phyloP scores from a whole-genome alignment of 2,113 vertebrate genomes.

The Hippocampus barbouri region DNA sequence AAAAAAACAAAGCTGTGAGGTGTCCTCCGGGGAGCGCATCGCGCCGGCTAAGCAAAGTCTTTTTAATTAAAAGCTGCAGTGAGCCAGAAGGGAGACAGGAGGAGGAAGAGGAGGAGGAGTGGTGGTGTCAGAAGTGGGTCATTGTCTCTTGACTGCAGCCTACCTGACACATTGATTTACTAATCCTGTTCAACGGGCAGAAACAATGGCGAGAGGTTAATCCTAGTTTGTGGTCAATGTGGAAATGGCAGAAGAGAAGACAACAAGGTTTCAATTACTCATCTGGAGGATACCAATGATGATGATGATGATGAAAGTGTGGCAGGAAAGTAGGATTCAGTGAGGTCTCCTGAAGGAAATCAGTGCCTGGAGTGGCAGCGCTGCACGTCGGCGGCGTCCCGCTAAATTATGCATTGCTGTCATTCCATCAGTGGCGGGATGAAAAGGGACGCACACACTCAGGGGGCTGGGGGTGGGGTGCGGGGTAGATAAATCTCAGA shows the following conservation, averaged over 20 bases:
- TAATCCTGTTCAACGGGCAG: conserved; percentile 78
- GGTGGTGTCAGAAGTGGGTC: conserved; percentile 74
- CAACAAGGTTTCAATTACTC: conserved; percentile 34
- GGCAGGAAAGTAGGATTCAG: conserved; percentile 21
- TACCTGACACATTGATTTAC: conserved; percentile 80
- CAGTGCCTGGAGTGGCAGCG: conserved; percentile 35
- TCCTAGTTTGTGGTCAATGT: conserved; percentile 67
- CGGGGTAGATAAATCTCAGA: conserved; percentile 56
- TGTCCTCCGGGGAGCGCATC: conserved; percentile 62
- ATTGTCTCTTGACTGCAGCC: conserved; percentile 75
- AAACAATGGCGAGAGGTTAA: conserved; percentile 75
- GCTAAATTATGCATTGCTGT: conserved; percentile 74
- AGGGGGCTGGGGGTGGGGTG: conserved; percentile 12
- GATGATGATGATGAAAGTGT: background rate
- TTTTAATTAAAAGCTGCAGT: conserved; percentile 75
- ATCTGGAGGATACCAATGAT: background rate
- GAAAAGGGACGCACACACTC: conserved; percentile 63
- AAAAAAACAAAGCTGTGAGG: conserved; percentile 58
- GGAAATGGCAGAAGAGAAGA: conserved; percentile 28
- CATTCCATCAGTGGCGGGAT: conserved; percentile 68
- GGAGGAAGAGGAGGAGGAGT: conserved; percentile 27
- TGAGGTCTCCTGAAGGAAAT: conserved; percentile 31
- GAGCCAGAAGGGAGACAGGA: conserved; percentile 44
- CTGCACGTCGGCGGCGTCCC: conserved; percentile 47
- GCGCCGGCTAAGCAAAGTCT: conserved; percentile 72